Conservation (phyloP, 2,888 invertebrate genomes). For the Melinaea marsaeus region DNA sequence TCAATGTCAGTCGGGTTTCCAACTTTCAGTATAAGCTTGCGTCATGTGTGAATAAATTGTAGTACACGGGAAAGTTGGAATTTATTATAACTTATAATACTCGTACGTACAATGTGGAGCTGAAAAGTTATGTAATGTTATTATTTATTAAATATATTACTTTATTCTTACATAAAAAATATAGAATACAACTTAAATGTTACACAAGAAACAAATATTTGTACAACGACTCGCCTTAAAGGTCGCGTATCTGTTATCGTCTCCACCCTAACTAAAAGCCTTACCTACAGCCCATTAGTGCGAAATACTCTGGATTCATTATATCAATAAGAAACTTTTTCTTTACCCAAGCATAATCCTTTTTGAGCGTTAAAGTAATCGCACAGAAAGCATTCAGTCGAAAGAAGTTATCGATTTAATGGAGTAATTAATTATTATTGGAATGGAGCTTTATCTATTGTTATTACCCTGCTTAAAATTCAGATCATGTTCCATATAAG, state of each 20-base stretch:
- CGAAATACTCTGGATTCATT: slow-evolving; percentile 18
- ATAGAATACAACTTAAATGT: neutral
- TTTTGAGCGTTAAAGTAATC: slow-evolving; percentile 4
- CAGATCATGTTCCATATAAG: no score
- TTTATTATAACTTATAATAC: slow-evolving; percentile 1
- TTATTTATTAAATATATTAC: neutral
- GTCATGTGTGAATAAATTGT: neutral
- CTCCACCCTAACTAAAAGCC: slow-evolving; percentile 21
- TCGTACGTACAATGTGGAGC: neutral
- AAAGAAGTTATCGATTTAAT: no score
- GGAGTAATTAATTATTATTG: no score
- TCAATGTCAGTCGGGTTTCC: slow-evolving; percentile 3
- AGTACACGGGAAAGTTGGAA: neutral
- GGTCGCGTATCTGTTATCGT: slow-evolving; percentile 24
- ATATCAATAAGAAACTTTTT: slow-evolving; percentile 4
- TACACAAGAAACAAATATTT: slow-evolving; percentile 1
- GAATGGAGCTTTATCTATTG: no score
- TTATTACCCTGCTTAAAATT: no score
- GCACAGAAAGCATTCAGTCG: no score
- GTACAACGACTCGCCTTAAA: slow-evolving; percentile 23
- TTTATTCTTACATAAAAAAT: neutral
- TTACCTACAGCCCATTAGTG: slow-evolving; percentile 20
- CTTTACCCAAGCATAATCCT: slow-evolving; percentile 1
- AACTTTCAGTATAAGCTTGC: neutral
- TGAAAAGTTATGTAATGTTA: neutral